Percentiles rank a stretch among this genome's conserved stretches.
phyloP scores from a whole-genome alignment of 2,797 vertebrate genomes.

The Poliocrania exsul region DNA sequence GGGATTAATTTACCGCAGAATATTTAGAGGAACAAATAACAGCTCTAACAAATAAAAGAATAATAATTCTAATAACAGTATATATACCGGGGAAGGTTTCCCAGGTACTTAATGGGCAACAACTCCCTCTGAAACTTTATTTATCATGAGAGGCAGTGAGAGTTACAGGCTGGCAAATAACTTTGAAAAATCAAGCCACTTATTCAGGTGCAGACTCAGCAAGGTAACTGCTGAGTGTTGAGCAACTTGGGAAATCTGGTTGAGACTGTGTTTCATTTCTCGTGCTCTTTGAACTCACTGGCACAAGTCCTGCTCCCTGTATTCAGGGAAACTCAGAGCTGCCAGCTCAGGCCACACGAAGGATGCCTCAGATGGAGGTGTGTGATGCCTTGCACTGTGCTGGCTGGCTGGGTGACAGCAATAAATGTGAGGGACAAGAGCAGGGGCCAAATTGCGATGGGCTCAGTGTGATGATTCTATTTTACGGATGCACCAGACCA shows the following conservation, averaged over 20 bases:
- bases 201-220: slow-evolving; percentile 62
- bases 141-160: slow-evolving; percentile 34
- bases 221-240: slow-evolving; percentile 41
- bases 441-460: background rate
- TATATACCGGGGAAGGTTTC: slow-evolving; percentile 37
- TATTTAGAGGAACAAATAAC: slow-evolving; percentile 57
- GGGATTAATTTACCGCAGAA: slow-evolving; percentile 54
- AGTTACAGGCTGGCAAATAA: background rate
- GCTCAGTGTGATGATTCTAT: rapidly evolving
- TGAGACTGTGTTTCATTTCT: slow-evolving; percentile 30
- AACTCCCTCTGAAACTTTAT: slow-evolving; percentile 37
- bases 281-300: slow-evolving; percentile 36
- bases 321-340: background rate
- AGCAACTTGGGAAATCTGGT: slow-evolving; percentile 30
- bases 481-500: rapidly evolving
- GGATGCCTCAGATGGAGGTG: background rate
- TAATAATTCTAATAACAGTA: slow-evolving; percentile 49
- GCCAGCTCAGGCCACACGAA: background rate
- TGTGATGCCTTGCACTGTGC: background rate
- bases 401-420: background rate
- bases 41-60: slow-evolving; percentile 52
- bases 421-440: rapidly evolving
- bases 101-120: slow-evolving; percentile 28
- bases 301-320: background rate
- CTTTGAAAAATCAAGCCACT: slow-evolving; percentile 46